Percentiles rank a stretch among this genome's conserved stretches.
These are phyloP conservation scores for Apotomis betuletana DNA, from an alignment of 2,888 invertebrate genomes.

Conservation along the genomic window DNA sequence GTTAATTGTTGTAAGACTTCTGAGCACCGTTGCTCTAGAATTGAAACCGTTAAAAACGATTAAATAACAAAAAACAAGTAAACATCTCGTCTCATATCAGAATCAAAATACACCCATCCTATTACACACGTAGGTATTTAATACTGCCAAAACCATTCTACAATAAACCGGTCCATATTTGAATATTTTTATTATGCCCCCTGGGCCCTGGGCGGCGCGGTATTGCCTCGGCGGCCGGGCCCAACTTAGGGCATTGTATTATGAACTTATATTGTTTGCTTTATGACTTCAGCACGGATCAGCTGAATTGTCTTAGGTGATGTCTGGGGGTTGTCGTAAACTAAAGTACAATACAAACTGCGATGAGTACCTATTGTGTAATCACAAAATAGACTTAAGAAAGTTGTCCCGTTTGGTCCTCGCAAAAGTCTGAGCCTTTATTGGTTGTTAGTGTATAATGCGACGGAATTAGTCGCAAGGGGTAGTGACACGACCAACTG, in stretches of 20 bases:
- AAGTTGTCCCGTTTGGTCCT: too few relatives aligned
- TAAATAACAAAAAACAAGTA: too few relatives aligned
- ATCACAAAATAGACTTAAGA: too few relatives aligned
- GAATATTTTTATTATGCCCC: slow-evolving; percentile 40
- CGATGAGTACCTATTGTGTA: too few relatives aligned
- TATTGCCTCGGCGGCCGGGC: slow-evolving; percentile 31
- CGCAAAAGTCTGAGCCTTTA: background rate
- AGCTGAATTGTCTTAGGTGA: background rate
- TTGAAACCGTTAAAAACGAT: too few relatives aligned
- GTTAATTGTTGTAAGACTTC: too few relatives aligned
- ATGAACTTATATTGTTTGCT: slow-evolving; percentile 27
- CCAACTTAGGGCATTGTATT: slow-evolving; percentile 27
- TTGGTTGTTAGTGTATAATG: background rate
- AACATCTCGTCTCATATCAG: too few relatives aligned
- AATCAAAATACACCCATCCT: too few relatives aligned
- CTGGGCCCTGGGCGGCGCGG: slow-evolving; percentile 28
- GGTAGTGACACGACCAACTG: too few relatives aligned
- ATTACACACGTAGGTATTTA: slow-evolving; percentile 13
- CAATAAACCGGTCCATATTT: slow-evolving; percentile 35
- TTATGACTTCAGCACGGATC: slow-evolving; percentile 12
- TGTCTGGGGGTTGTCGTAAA: slow-evolving; percentile 10
- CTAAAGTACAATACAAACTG: background rate
- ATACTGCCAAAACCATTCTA: slow-evolving; percentile 10
- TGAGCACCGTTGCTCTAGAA: too few relatives aligned
- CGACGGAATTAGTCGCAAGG: too few relatives aligned